Evolutionary conservation across 2,797 vertebrate species (phyloP), one percentile per base, ranked within the genome.

Genomic region (Fistularia tabacaria): DNA sequence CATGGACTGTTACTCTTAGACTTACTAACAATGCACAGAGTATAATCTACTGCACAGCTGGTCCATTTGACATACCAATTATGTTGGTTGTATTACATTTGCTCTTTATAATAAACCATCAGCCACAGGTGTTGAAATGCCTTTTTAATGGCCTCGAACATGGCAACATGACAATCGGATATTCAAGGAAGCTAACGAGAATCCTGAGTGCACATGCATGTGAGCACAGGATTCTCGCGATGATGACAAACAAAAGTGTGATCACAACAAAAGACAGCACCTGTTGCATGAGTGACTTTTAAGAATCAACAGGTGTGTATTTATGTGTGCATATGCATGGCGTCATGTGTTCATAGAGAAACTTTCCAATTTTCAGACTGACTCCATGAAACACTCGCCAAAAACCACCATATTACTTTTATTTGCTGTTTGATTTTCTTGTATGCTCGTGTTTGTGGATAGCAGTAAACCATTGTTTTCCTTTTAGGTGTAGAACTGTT

Each of bases 101-200:
- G 76, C 77, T 86, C 76, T 78, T 81, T 81, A 74, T 80, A 80
- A 78, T 66, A 80, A 83, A 73, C 56, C 60, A 66, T 75, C 56
- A 58, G 65, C 50, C 66, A 57, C 81, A 74, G 79, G 75, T 85
- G 79, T 71, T 74, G 57, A 69, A 75, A 80, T 74, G 63, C 61
- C 52, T 74, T 78, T 81, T 77, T 83, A 80, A 84, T 74, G 68
- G 69, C 72, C 50, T 67, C 54, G 38, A 51, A 64, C 54, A 51
- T 62, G 53, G 58, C 8, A 8, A 62, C 15, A 65, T 59, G 65
- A 59, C 74, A 69, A 51, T 47, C 69, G 77, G 64, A 73, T 64
- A 59, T 68, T 64, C 49, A 47, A 66, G 60, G 15, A 3, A 71
- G 65, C 73, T 74, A 64, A 53, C 49, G 47, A 37, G 41, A 42